phyloP scores from a whole-genome alignment of 37 sponge, comb jelly and placozoan species.

The Beroe forskalii region DNA sequence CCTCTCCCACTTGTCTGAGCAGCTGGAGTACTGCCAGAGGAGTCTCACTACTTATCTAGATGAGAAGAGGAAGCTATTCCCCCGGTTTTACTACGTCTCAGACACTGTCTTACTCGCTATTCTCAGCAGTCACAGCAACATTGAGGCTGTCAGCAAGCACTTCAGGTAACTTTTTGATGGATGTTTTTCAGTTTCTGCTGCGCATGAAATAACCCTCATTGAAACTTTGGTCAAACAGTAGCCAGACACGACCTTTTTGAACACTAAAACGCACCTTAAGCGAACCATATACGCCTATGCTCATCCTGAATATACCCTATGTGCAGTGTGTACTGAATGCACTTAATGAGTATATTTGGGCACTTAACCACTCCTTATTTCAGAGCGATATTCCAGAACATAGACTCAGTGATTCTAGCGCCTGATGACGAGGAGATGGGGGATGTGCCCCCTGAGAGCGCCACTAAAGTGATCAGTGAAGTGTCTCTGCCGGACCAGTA shows the following conservation, averaged over 20 bases:
- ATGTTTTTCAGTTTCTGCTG: too few relatives aligned
- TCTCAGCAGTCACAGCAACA: slow-evolving; percentile 71
- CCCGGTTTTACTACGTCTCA: slow-evolving; percentile 75
- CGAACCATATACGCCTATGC: too few relatives aligned
- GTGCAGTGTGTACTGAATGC: too few relatives aligned
- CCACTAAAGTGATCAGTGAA: slow-evolving; percentile 17
- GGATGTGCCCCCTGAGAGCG: neutral
- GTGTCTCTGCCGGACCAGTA: neutral
- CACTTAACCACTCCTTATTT: neutral
- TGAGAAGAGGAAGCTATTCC: slow-evolving; percentile 82
- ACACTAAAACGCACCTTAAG: too few relatives aligned
- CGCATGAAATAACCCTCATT: too few relatives aligned
- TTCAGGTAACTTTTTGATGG: too few relatives aligned
- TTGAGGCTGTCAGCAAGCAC: slow-evolving; percentile 69
- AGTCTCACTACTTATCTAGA: slow-evolving; percentile 75
- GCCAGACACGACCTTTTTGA: too few relatives aligned
- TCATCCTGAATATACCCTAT: too few relatives aligned
- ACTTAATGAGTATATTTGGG: too few relatives aligned
- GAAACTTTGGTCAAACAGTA: too few relatives aligned
- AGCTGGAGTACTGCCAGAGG: slow-evolving; percentile 80
- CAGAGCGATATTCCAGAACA: slow-evolving; percentile 62
- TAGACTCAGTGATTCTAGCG: neutral
- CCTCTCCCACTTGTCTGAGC: slow-evolving; percentile 67
- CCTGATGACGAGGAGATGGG: neutral
- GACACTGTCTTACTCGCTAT: slow-evolving; percentile 75